Evolutionary conservation across 2,888 invertebrate species (phyloP), one percentile per base, ranked within the genome.

Genomic region (Pristionchus maxplancki): DNA sequence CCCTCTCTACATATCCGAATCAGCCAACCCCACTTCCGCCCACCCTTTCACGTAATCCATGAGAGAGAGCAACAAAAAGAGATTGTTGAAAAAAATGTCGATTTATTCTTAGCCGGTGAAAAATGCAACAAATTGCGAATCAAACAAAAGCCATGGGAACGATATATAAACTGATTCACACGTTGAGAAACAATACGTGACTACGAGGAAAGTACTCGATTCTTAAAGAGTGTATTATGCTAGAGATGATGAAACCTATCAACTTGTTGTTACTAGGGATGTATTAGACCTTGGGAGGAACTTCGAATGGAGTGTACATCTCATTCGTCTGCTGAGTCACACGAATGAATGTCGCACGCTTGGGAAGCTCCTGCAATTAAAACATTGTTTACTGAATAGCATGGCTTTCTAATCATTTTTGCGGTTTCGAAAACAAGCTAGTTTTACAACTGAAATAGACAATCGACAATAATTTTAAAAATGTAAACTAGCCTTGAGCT

Each of bases 311-410:
- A 40, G 91, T 91, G 89, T 92, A 92, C 91, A 91, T 90, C 74
- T 93, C 93, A 88, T 98, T 98, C 91, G 97, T 96, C 95, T 98
- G 98, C 95, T 97, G 97, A 67, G 97, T 97, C 95, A 97, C 97
- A 53, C 98, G 96, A 93, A 98, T 97, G 95, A 98, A 98, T 87
- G 98, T 98, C 81, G 98, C 97, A 78, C 98, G 96, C 87, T 97
- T 96, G 0, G 97, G 96, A 89, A 98, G 90, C 88, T 94, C 92
- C 89, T 89, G 64, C 58, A 98, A 81, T 15, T 0, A 53, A 31
- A 24, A 50, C 6, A n/a, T 17, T 58, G 5, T 6, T 58, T 58
- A 58, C 2, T 48, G 8, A 48, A 48, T 48, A 9, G 48, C 13
- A 48, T 48, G 6, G 8, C 6, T 9, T 48, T 48, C 53, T 13